These are phyloP conservation scores for Incurvaria masculella DNA, from an alignment of 2,888 invertebrate species.

Conservation along the genomic window DNA sequence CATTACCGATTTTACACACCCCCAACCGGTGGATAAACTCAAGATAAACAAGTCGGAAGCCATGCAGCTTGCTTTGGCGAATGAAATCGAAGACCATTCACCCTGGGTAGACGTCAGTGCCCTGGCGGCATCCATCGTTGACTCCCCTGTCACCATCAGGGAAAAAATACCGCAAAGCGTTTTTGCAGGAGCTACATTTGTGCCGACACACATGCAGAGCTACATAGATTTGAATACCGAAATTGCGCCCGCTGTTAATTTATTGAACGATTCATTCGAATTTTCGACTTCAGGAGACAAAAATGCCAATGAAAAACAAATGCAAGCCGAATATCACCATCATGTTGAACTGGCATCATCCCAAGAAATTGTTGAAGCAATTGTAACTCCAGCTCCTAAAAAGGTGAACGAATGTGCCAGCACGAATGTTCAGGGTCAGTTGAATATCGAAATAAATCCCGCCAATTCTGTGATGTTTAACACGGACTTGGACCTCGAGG, in stretches of 20 bases:
- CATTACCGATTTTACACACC: conserved; percentile 27
- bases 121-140: conserved; percentile 60
- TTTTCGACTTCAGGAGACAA: background rate
- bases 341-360: background rate
- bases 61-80: conserved; percentile 68
- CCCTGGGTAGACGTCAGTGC: conserved; percentile 75
- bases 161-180: conserved; percentile 54
- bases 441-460: conserved; percentile 50
- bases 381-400: background rate
- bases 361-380: background rate
- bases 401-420: background rate
- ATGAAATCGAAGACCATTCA: conserved; percentile 71
- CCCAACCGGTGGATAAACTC: conserved; percentile 12
- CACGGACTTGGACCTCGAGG: conserved; percentile 46
- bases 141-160: conserved; percentile 62
- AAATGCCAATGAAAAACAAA: background rate
- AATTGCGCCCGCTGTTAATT: conserved; percentile 33
- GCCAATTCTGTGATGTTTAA: conserved; percentile 48
- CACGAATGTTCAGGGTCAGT: conserved; percentile 20
- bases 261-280: conserved; percentile 12
- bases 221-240: conserved; percentile 47
- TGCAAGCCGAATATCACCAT: background rate
- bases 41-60: conserved; percentile 37
- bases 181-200: conserved; percentile 53
- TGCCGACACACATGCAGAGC: conserved; percentile 66